Conservation (phyloP, 1,140 invertebrate species). For the Onthophagus taurus region DNA sequence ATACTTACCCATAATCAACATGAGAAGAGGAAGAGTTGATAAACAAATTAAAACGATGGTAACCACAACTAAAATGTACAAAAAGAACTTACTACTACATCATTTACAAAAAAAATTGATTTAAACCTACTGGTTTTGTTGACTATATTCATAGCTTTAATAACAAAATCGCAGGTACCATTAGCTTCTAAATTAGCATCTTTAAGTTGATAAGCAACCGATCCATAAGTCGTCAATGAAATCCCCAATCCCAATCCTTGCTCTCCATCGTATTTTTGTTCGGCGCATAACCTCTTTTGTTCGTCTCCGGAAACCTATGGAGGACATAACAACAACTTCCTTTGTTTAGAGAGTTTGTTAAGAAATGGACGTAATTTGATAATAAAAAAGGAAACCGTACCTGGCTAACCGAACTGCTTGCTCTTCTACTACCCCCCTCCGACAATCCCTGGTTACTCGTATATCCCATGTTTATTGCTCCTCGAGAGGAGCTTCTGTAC, state of each 20-base stretch:
- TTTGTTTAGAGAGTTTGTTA: too few relatives aligned
- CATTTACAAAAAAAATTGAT: too few relatives aligned
- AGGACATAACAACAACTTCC: too few relatives aligned
- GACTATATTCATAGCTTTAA: conserved; percentile 60
- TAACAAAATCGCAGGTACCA: conserved; percentile 65
- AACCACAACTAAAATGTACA: conserved; percentile 49
- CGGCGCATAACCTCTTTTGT: conserved; percentile 55
- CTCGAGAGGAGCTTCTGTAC: conserved; percentile 46
- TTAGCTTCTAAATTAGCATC: conserved; percentile 72
- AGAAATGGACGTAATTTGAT: too few relatives aligned
- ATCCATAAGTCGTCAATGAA: conserved; percentile 60
- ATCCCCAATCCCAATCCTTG: conserved; percentile 43
- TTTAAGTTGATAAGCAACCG: conserved; percentile 68
- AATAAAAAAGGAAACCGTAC: too few relatives aligned
- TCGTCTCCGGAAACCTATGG: conserved; percentile 71
- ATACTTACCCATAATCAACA: conserved; percentile 68
- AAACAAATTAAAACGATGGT: conserved; percentile 55
- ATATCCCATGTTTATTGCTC: conserved; percentile 42
- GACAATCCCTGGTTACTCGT: conserved; percentile 42
- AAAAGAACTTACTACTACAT: too few relatives aligned
- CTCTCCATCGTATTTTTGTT: conserved; percentile 35
- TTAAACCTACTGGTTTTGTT: conserved; percentile 61
- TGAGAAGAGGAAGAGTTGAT: conserved; percentile 55
- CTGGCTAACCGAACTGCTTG: conserved; percentile 57
- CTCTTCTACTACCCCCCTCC: conserved; percentile 51